Evolutionary conservation across 1,140 invertebrate species (phyloP).

Genomic region (Coboldia fuscipes): DNA sequence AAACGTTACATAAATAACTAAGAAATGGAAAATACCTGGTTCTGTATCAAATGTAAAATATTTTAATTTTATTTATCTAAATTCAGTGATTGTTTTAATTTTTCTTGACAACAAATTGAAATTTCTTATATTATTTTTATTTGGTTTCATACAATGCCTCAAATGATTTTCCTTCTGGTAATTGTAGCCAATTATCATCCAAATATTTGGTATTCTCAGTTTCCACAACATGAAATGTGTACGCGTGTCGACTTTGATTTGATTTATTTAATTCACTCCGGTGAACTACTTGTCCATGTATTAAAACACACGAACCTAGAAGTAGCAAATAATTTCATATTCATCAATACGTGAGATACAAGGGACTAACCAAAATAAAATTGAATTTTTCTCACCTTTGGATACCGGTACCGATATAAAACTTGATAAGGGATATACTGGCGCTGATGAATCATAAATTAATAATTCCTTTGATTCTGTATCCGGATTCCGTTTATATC

Average conservation of each 20-base stretch:
- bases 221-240: conserved; percentile 90
- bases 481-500: conserved; percentile 50
- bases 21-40: too few relatives aligned
- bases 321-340: conserved; percentile 13
- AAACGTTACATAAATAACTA: too few relatives aligned
- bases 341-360: too few relatives aligned
- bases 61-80: too few relatives aligned
- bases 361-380: not conserved
- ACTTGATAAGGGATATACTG: conserved; percentile 48
- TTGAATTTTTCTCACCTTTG: conserved; percentile 34
- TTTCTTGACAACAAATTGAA: too few relatives aligned
- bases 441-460: conserved; percentile 37
- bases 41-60: too few relatives aligned
- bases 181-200: conserved; percentile 71
- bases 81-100: too few relatives aligned
- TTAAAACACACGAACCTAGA: conserved; percentile 64
- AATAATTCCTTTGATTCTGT: conserved; percentile 31
- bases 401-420: conserved; percentile 60
- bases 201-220: conserved; percentile 50
- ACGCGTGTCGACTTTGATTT: conserved; percentile 65
- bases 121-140: too few relatives aligned
- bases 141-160: conserved; percentile 30
- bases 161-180: conserved; percentile 31
- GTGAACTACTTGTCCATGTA: conserved; percentile 87
- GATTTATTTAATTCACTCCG: conserved; percentile 76